A percentile compares a stretch with the other conserved stretches of the same genome.
These are phyloP conservation scores for Cacatua alba DNA, from an alignment of 2,113 vertebrate genomes.

Conservation along the genomic window DNA sequence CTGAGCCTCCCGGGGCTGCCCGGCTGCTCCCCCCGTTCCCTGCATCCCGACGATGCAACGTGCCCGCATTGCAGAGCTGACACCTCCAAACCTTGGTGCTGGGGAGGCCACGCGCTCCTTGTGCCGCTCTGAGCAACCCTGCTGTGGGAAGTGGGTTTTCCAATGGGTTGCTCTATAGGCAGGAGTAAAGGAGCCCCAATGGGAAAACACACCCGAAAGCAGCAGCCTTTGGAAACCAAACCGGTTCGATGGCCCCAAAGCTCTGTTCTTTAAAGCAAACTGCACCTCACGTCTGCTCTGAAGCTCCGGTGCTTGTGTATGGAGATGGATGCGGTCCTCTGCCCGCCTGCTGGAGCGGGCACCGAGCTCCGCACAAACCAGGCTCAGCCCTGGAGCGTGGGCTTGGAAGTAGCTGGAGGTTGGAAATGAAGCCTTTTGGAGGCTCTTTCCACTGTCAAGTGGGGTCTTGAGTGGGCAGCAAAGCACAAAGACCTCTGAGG, in stretches of 20 bases:
- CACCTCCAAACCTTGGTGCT: too few relatives aligned
- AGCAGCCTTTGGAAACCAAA: too few relatives aligned
- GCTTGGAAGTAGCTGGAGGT: background rate
- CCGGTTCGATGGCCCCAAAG: background rate
- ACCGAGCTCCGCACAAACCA: too few relatives aligned
- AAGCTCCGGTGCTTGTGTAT: accelerated
- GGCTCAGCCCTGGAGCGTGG: too few relatives aligned
- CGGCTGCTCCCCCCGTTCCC: too few relatives aligned
- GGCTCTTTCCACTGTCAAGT: background rate
- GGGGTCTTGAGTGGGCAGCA: too few relatives aligned
- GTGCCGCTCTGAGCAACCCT: background rate
- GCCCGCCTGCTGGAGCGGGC: background rate
- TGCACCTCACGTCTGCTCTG: background rate
- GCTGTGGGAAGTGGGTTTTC: background rate
- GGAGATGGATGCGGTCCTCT: background rate
- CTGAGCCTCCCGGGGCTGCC: too few relatives aligned
- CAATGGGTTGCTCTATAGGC: too few relatives aligned
- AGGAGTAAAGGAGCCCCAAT: background rate
- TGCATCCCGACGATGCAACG: too few relatives aligned
- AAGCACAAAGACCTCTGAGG: background rate
- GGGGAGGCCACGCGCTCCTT: background rate
- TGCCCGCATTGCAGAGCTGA: too few relatives aligned
- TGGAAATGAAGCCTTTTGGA: background rate
- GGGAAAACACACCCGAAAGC: background rate
- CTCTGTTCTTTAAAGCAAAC: background rate